Evolutionary conservation across 2,888 invertebrate genomes (phyloP).

Genomic region (Liposcelis brunnea): DNA sequence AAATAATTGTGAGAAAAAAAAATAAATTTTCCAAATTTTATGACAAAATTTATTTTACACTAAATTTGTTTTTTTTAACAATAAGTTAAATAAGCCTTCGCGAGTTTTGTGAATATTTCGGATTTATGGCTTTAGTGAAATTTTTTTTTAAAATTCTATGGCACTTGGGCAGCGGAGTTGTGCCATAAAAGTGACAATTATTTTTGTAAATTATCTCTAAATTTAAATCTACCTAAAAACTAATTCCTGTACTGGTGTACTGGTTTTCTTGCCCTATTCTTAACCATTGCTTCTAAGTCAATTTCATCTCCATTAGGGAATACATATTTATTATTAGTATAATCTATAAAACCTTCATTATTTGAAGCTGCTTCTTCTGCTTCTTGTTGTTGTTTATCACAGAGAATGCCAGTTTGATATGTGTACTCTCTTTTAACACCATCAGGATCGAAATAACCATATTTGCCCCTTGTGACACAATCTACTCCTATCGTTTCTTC

Average conservation of each 20-base stretch:
- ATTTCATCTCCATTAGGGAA: conserved; percentile 54
- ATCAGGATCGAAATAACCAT: conserved; percentile 71
- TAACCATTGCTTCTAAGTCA: conserved; percentile 50
- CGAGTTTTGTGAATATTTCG: too few relatives aligned
- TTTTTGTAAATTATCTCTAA: too few relatives aligned
- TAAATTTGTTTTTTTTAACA: too few relatives aligned
- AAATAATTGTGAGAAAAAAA: conserved; percentile 3
- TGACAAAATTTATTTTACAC: too few relatives aligned
- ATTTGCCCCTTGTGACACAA: conserved; percentile 58
- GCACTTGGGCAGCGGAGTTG: too few relatives aligned
- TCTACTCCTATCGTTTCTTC: conserved; percentile 67
- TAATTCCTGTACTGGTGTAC: conserved; percentile 34
- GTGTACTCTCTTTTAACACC: conserved; percentile 64
- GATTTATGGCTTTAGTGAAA: too few relatives aligned
- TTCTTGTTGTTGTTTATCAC: conserved; percentile 34
- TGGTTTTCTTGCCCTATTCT: conserved; percentile 47
- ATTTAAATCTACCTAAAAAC: too few relatives aligned
- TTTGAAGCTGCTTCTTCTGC: conserved; percentile 17
- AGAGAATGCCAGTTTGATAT: conserved; percentile 64
- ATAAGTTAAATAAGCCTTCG: too few relatives aligned
- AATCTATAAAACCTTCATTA: conserved; percentile 50
- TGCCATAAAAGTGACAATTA: too few relatives aligned
- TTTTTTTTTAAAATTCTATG: too few relatives aligned
- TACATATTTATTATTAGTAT: conserved; percentile 54
- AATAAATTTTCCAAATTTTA: neutral